These are phyloP conservation scores for Sander vitreus DNA, from an alignment of 2,113 vertebrate species.

Conservation along the genomic window DNA sequence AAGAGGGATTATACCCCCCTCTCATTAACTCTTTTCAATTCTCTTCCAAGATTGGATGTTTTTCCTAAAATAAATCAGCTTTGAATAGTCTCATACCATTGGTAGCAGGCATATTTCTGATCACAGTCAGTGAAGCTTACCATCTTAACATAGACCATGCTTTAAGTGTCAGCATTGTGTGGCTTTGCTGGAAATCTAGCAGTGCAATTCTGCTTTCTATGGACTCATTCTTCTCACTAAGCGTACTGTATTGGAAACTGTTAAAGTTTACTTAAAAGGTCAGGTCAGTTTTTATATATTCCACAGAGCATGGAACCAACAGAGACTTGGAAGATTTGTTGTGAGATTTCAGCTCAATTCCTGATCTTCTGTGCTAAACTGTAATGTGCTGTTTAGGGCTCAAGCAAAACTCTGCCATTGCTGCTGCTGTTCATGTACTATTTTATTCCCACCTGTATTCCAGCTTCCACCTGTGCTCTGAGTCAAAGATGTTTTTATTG, in stretches of 20 bases:
- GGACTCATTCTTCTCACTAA: background rate
- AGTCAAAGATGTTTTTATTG: background rate
- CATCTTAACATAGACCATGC: background rate
- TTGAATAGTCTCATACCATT: background rate
- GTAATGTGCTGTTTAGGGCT: background rate
- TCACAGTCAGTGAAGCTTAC: background rate
- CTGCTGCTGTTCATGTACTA: background rate
- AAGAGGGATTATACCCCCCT: background rate
- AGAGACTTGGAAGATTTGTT: background rate
- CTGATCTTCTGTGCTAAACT: background rate
- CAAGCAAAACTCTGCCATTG: background rate
- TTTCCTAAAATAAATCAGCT: background rate
- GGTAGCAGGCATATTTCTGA: constrained; percentile 9
- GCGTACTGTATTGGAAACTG: background rate
- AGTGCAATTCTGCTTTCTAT: background rate
- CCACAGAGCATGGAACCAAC: background rate
- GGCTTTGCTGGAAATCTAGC: background rate
- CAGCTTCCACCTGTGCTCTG: background rate
- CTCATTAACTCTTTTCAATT: background rate
- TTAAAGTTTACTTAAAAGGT: constrained; percentile 2
- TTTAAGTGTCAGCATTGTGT: background rate
- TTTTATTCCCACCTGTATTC: background rate
- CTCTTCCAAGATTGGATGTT: background rate
- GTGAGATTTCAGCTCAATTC: background rate
- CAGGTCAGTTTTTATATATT: background rate